A percentile compares a stretch with the other conserved stretches of the same genome.
Conservation (phyloP, 2,113 vertebrate species). For the Bos taurus region DNA sequence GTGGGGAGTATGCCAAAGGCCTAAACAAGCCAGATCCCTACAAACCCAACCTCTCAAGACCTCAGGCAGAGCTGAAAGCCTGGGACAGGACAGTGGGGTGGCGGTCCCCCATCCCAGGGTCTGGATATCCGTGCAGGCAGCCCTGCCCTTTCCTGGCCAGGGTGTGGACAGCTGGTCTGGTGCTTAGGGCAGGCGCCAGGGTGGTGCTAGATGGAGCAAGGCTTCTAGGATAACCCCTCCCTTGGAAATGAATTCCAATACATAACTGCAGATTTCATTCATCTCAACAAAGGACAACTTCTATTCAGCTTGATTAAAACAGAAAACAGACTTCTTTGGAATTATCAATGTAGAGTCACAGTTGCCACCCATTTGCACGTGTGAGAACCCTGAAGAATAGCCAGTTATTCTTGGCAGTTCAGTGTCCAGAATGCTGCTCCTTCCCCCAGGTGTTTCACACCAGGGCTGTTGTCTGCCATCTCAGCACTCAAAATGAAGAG, state of each 20-base stretch:
- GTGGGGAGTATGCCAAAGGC: background rate
- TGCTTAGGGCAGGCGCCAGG: slow-evolving; percentile 25
- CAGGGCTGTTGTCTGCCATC: background rate
- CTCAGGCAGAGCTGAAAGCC: background rate
- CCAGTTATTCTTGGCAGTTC: background rate
- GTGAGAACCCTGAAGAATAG: background rate
- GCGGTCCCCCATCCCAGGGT: background rate
- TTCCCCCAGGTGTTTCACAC: background rate
- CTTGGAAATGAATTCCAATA: slow-evolving; percentile 16
- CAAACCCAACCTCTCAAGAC: background rate
- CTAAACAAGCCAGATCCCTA: background rate
- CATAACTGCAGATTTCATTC: slow-evolving; percentile 44
- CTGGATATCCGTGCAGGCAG: background rate
- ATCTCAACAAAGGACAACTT: slow-evolving; percentile 24
- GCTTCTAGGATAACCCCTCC: slow-evolving; percentile 28
- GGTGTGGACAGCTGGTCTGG: background rate
- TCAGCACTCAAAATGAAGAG: background rate
- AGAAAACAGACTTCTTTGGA: background rate
- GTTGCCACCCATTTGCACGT: background rate
- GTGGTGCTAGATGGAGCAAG: background rate
- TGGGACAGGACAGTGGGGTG: background rate
- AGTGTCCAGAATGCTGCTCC: background rate
- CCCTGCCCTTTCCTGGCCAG: slow-evolving; percentile 49
- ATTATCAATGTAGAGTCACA: background rate
- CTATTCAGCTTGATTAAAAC: slow-evolving; percentile 23